These are phyloP conservation scores for Eupeodes luniger DNA, from an alignment of 2,888 invertebrate species.

Conservation along the genomic window DNA sequence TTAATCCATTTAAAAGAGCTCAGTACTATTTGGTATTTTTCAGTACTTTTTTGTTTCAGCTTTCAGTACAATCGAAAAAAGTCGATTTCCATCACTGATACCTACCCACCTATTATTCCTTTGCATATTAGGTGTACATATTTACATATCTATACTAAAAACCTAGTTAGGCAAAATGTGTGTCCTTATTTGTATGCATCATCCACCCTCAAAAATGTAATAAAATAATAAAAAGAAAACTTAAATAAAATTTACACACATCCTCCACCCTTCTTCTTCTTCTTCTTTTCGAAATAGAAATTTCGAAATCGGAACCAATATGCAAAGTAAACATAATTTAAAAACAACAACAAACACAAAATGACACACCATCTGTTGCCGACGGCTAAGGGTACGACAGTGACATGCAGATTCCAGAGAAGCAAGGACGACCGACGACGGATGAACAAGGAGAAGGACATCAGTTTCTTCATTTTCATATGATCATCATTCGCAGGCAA, in stretches of 20 bases:
- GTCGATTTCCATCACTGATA: too few relatives aligned
- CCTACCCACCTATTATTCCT: constrained; percentile 58
- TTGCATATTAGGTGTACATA: not conserved
- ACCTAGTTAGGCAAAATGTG: not conserved
- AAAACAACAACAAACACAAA: constrained; percentile 54
- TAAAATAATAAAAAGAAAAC: not conserved
- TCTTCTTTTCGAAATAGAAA: too few relatives aligned
- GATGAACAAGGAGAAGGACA: not conserved
- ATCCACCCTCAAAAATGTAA: constrained; percentile 52
- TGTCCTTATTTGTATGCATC: constrained; percentile 65
- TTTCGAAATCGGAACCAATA: constrained; percentile 47
- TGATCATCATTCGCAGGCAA: constrained; percentile 59
- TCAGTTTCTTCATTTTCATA: constrained; percentile 30
- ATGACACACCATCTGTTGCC: constrained; percentile 70
- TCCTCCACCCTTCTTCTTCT: constrained; percentile 7
- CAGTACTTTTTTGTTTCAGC: too few relatives aligned
- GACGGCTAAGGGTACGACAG: constrained; percentile 13
- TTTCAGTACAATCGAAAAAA: too few relatives aligned
- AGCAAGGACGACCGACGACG: constrained; percentile 3
- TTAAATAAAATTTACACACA: constrained; percentile 33
- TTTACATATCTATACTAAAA: not conserved
- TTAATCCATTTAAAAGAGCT: too few relatives aligned
- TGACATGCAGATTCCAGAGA: constrained; percentile 21
- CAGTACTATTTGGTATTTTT: too few relatives aligned
- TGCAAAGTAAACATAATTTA: constrained; percentile 71